Base-by-base conservation (phyloP, 2,888 invertebrate species). In the Eremobia ochroleuca region DNA sequence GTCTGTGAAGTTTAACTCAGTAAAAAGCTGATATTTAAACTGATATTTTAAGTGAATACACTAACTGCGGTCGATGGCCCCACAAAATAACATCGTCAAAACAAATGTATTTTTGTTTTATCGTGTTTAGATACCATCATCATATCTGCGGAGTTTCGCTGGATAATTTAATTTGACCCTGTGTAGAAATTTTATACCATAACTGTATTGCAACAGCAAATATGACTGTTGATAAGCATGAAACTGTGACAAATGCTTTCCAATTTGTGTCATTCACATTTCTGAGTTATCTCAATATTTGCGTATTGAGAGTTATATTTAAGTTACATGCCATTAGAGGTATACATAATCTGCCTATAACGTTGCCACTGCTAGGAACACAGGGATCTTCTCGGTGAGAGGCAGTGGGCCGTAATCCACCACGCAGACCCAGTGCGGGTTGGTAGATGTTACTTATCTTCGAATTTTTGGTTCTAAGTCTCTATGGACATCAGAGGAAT, bases 221-320 rank as follows among this genome's bases (percentile, higher is more conserved):
- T 73, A 75, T 76, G 59, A 31, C 25, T 61, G 68, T 49, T 71
- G 68, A 79, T 85, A 82, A 80, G 73, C 68, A 31, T 71, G 58
- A 65, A 86, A 86, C 84, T 75, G 52, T 75, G 83, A 66, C 81
- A 84, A 80, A 81, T 76, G 77, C 84, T 85, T 87, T 87, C 77
- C 81, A 77, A 68, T 76, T 76, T 68, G 49, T 79, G 52, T 75
- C 73, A 75, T 62, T 73, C 62, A 61, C 52, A 61, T 72, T 73
- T 73, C 46, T 79, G 28, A 69, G 58, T n/a, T 69, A 66, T 46
- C 34, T 59, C 6, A 61, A 58, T 31, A 73, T 69, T 80, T 82
- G 34, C 67, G 18, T 55, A 52, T n/a, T 58, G 34, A 28, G 31
- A 21, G 28, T n/a, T 59, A 55, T 59, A 55, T 15, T 34, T 46